These are phyloP conservation scores for Carposina sasakii DNA, from an alignment of 1,140 invertebrate species.

Conservation along the genomic window DNA sequence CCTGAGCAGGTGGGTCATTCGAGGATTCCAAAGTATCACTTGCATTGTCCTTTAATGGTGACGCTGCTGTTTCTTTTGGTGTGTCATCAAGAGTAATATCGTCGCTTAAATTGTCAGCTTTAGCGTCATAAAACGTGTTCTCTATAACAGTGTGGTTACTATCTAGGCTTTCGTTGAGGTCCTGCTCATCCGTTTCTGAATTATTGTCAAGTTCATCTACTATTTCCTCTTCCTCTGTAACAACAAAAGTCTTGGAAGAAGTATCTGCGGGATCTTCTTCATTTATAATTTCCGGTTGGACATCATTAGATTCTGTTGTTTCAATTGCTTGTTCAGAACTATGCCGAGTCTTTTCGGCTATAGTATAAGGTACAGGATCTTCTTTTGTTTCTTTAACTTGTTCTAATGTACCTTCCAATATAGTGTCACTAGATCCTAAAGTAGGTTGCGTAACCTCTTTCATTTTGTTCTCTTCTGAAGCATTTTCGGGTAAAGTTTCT, in stretches of 20 bases:
- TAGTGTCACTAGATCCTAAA: no score
- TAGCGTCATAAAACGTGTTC: constrained; percentile 43
- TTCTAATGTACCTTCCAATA: no score
- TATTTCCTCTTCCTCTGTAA: background rate
- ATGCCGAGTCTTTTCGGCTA: no score
- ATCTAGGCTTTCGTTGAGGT: constrained; percentile 46
- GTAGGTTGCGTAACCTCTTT: no score
- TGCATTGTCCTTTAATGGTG: constrained; percentile 28
- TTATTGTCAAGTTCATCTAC: constrained; percentile 9
- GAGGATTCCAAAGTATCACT: constrained; percentile 26
- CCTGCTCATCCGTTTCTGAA: constrained; percentile 17
- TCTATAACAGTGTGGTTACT: constrained; percentile 53
- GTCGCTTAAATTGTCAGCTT: constrained; percentile 24
- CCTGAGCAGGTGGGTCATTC: no score
- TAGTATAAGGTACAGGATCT: no score
- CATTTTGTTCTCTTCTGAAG: no score
- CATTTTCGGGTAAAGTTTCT: background rate
- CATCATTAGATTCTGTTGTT: background rate
- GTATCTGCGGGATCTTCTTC: background rate
- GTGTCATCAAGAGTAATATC: constrained; percentile 12
- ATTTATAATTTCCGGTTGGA: background rate
- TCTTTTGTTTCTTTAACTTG: no score
- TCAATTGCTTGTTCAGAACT: background rate
- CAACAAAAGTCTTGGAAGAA: background rate
- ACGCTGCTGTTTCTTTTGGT: constrained; percentile 11